phyloP scores from a whole-genome alignment of 92 coral and sea anemone species.

The Phenganax stokvisi region DNA sequence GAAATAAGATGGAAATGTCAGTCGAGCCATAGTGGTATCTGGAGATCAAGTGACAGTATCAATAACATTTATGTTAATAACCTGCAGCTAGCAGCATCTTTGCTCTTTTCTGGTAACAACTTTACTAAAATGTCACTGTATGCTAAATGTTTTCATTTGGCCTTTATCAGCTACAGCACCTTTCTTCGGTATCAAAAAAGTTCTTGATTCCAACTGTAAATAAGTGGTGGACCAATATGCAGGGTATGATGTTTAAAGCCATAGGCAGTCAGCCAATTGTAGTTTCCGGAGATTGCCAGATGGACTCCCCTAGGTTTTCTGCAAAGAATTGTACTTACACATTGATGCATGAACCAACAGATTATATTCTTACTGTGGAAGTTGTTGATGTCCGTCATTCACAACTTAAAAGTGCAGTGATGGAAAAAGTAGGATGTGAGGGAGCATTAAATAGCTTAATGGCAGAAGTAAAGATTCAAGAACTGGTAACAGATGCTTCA shows the following conservation, averaged over 20 bases:
- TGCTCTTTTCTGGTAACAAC: slow-evolving; percentile 38
- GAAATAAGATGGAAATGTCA: slow-evolving; percentile 31
- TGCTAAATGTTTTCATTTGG: slow-evolving; percentile 18
- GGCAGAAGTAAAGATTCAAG: background rate
- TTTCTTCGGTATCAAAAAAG: slow-evolving; percentile 25
- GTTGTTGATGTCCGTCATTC: slow-evolving; percentile 34
- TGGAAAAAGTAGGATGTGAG: slow-evolving; percentile 13
- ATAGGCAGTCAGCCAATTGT: slow-evolving; percentile 3
- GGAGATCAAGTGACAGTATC: slow-evolving; percentile 22
- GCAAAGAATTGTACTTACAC: slow-evolving; percentile 36
- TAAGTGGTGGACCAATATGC: background rate
- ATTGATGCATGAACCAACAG: slow-evolving; percentile 6
- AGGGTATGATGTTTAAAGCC: slow-evolving; percentile 9
- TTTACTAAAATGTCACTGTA: slow-evolving; percentile 33
- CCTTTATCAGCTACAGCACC: background rate
- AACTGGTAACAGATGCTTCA: slow-evolving; percentile 35
- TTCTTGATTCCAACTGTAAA: slow-evolving; percentile 16
- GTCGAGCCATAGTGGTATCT: slow-evolving; percentile 15
- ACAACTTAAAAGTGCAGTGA: slow-evolving; percentile 1
- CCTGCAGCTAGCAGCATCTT: slow-evolving; percentile 27
- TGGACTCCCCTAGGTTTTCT: slow-evolving; percentile 34
- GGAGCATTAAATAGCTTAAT: background rate
- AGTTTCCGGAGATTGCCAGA: slow-evolving; percentile 35
- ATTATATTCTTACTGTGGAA: slow-evolving; percentile 23
- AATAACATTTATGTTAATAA: slow-evolving; percentile 32